These are phyloP conservation scores for Microtus pennsylvanicus DNA, from an alignment of 2,113 vertebrate genomes.

Conservation along the genomic window DNA sequence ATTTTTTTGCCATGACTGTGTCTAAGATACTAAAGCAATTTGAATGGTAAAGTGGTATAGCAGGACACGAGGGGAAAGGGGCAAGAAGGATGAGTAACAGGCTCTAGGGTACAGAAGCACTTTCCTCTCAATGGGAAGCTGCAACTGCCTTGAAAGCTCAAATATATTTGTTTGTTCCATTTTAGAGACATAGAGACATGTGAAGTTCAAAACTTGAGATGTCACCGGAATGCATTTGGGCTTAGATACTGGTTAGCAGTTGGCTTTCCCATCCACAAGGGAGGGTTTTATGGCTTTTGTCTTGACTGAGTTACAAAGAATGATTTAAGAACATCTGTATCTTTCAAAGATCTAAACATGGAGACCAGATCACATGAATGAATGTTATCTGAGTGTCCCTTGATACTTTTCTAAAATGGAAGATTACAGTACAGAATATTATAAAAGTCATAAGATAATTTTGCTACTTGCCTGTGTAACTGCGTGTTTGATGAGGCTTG, in stretches of 20 bases:
- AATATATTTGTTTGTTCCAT: not conserved
- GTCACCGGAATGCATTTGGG: not conserved
- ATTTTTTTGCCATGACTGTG: not conserved
- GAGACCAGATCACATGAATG: not conserved
- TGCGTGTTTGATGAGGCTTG: not conserved
- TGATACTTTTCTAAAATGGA: not conserved
- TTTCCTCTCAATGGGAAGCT: not conserved
- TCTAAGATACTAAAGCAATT: not conserved
- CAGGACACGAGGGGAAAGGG: not conserved
- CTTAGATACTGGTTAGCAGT: not conserved
- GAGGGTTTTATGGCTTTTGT: not conserved
- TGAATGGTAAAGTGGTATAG: not conserved
- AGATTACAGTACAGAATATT: not conserved
- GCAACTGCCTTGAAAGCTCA: not conserved
- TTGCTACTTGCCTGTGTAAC: not conserved
- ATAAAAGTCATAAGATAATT: not conserved
- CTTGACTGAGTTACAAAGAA: not conserved
- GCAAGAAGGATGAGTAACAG: not conserved
- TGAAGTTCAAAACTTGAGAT: not conserved
- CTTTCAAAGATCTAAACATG: not conserved
- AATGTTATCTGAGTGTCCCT: conserved; percentile 5
- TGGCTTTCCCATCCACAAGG: not conserved
- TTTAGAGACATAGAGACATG: not conserved
- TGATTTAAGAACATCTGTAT: not conserved
- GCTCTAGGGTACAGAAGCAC: not conserved